A percentile compares a stretch with the other conserved stretches of the same genome.
These are phyloP conservation scores for Mystacides longicornis DNA, from an alignment of 2,888 invertebrate genomes.

Conservation along the genomic window DNA sequence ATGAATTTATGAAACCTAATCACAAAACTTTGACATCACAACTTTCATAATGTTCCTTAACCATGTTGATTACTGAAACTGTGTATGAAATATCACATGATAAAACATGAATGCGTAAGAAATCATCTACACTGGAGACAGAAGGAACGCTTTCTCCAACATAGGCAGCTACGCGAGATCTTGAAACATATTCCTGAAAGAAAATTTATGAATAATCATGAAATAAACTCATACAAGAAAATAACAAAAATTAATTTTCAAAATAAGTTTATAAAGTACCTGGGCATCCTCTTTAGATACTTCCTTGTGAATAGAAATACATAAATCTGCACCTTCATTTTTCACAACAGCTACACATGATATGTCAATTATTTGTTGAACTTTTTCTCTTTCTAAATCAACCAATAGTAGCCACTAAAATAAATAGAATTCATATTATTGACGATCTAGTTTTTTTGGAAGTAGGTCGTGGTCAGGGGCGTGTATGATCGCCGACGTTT, in stretches of 20 bases:
- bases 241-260: background rate
- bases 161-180: slow-evolving; percentile 49
- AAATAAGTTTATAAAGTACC: slow-evolving; percentile 1
- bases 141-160: slow-evolving; percentile 31
- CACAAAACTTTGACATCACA: background rate
- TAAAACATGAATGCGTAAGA: background rate
- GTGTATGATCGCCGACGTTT: too few relatives aligned
- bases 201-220: background rate
- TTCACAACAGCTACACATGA: background rate
- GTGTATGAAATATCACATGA: background rate
- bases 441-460: too few relatives aligned
- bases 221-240: too few relatives aligned
- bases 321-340: slow-evolving; percentile 7
- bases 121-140: background rate
- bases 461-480: too few relatives aligned
- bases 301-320: background rate
- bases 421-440: too few relatives aligned
- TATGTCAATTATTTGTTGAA: slow-evolving; percentile 4
- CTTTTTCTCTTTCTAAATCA: slow-evolving; percentile 6
- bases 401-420: slow-evolving; percentile 14
- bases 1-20: background rate
- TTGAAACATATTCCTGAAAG: slow-evolving; percentile 45
- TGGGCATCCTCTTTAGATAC: background rate
- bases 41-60: background rate
- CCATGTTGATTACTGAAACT: background rate